Evolutionary conservation across 1,140 invertebrate genomes (phyloP), one percentile per base, ranked within the genome.

Genomic region (Pygmarrhopalites habei): DNA sequence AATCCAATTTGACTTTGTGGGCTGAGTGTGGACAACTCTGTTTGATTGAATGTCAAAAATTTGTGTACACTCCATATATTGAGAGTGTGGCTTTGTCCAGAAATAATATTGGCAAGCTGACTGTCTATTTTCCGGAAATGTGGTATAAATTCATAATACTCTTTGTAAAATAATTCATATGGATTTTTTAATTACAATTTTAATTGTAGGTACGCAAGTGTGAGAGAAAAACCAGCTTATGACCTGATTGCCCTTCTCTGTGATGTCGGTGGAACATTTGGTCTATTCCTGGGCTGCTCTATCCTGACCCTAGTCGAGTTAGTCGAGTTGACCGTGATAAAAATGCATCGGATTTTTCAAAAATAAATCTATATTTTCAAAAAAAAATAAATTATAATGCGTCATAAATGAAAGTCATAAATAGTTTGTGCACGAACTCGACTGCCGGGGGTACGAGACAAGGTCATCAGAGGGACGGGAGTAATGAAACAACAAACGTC

Each of bases 251-350:
- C 65, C 17, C 41, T 67, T 17, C 30, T 67, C 17, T 67, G 65
- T 58, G 65, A 67, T 32, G 35, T 79, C 28, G 79, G 78, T 5
- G 78, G 78, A 57, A 75, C 79, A n/a, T 79, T 78, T 65, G 78
- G 77, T 56, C 68, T 81, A 29, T 80, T 80, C 63, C 64, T 81
- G 46, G 79, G 78, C 30, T 79, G 75, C 64, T 79, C 77, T 63
- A 73, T 80, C 39, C 73, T 80, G 7, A 80, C 75, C 17, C 57
- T 78, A 4, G 67, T 76, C 4, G 78, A 81, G 69, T 69, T 79
- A 29, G 32, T 79, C n/a, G 79, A 80, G 58, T 77, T 74, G 4
- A 46, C 32, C 15, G 32, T 35, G 32, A 35, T 35, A 7, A 35
- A 15, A 35, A 35, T 35, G 15, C 32, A 15, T 5, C 5, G 32